Evolutionary conservation across 2,797 vertebrate species (phyloP).

Genomic region (Xiphorhynchus erythropygius): DNA sequence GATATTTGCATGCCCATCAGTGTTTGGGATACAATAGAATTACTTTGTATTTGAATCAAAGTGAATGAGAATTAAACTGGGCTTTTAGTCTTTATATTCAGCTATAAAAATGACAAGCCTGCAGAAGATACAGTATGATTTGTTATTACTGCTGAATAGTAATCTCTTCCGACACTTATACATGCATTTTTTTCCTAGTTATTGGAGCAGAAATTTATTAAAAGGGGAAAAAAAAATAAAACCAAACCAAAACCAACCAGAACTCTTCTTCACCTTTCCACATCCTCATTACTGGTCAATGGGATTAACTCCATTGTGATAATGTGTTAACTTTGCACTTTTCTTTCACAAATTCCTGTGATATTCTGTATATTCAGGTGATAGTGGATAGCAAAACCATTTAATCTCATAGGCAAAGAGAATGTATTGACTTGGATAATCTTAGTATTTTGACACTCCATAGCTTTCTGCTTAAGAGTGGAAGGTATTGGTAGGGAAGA

Average conservation of each 20-base stretch:
- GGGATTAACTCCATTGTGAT: not conserved
- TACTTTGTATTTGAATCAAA: not conserved
- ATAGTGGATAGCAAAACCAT: not conserved
- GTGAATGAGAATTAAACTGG: not conserved
- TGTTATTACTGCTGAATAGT: not conserved
- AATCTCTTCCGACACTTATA: not conserved
- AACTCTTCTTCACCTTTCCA: not conserved
- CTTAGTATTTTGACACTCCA: not conserved
- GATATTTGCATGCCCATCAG: not conserved
- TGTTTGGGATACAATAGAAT: not conserved
- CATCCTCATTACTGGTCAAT: not conserved
- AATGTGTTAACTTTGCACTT: not conserved
- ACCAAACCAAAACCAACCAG: no score
- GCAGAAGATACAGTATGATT: not conserved
- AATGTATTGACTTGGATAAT: not conserved
- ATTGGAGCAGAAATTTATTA: not conserved
- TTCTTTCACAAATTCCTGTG: not conserved
- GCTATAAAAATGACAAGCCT: not conserved
- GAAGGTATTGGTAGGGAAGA: not conserved
- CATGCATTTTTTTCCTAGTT: not conserved
- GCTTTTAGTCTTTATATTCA: not conserved
- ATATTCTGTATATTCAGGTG: not conserved
- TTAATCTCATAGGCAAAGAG: not conserved
- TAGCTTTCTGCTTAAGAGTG: not conserved
- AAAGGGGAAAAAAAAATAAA: fast-evolving